phyloP scores from a whole-genome alignment of 2,888 invertebrate species.

The Agriopis leucophaearia region DNA sequence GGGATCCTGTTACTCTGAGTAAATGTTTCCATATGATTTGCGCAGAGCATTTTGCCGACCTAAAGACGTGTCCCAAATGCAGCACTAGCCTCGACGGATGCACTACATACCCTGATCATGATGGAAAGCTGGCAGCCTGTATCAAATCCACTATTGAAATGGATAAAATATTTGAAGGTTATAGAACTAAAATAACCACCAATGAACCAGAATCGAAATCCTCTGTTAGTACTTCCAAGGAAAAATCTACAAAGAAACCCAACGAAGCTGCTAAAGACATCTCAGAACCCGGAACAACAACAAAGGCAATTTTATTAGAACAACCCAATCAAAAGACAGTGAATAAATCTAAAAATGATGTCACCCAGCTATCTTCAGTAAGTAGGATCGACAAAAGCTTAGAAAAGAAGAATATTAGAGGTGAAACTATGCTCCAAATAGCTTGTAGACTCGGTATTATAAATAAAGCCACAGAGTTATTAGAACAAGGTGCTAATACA shows the following conservation, averaged over 20 bases:
- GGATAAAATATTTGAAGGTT: slow-evolving; percentile 60
- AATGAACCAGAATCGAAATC: background rate
- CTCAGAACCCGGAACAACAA: slow-evolving; percentile 8
- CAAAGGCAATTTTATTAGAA: slow-evolving; percentile 47
- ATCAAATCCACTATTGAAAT: slow-evolving; percentile 65
- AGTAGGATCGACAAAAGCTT: slow-evolving; percentile 58
- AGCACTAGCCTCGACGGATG: slow-evolving; percentile 60
- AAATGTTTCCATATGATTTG: slow-evolving; percentile 79
- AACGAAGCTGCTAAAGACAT: slow-evolving; percentile 16
- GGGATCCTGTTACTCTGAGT: slow-evolving; percentile 73
- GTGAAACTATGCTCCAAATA: slow-evolving; percentile 88
- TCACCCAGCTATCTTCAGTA: slow-evolving; percentile 39
- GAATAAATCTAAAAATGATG: slow-evolving; percentile 52
- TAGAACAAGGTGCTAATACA: slow-evolving; percentile 87
- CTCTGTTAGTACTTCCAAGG: slow-evolving; percentile 11
- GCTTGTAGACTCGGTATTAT: slow-evolving; percentile 86
- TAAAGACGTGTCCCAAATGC: slow-evolving; percentile 70
- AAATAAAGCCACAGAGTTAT: slow-evolving; percentile 77
- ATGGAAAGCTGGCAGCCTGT: slow-evolving; percentile 52
- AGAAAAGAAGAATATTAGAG: slow-evolving; percentile 88
- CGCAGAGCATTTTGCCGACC: slow-evolving; percentile 62
- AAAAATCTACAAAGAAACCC: slow-evolving; percentile 19
- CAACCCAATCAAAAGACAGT: slow-evolving; percentile 47
- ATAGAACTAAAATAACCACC: slow-evolving; percentile 40
- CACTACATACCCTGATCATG: slow-evolving; percentile 60